Base-by-base conservation (phyloP, 1,140 invertebrate species). In the Rhynchophorus ferrugineus region DNA sequence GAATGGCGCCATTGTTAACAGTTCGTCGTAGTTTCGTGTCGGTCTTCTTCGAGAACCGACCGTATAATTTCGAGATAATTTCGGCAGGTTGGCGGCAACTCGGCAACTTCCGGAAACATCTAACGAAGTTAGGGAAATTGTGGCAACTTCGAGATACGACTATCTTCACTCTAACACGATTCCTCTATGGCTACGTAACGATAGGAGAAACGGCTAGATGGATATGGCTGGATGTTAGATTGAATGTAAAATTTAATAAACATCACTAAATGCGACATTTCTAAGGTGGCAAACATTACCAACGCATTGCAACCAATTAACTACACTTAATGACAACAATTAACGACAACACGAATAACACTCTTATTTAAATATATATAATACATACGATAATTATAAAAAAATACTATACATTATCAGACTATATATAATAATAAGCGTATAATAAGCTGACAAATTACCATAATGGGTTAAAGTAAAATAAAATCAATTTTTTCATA, bases 81-180 rank as follows among this genome's bases (percentile, higher is more conserved):
- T 47, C 38, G 45, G 45, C 45, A 47, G 35, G 34, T 47, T 38
- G 18, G 34, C 22, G 35, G 45, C 33, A 47, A 47, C 45, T 47
- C 33, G 8, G 19, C 47, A 49, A 49, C 47, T 49, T 49, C 47
- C 47, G 22, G 47, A 42, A 42, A 49, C 47, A 24, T 49, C 47
- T 49, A 49, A 42, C 22, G 47, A 49, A 41, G 37, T 49, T 49
- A 49, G 38, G 46, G 37, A 49, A 49, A 49, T 49, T 49, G 47
- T 33, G 19, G 37, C 47, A 49, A 49, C 47, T 49, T 42, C 21
- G 38, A 14, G 29, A 41, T 17, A 17, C 21, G 47, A 18, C 13
- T 49, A 49, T 49, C 47, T 22, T 42, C n/a, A 13, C 47, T 11
- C 21, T 49, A 49, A 49, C 42, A n/a, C 39, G 47, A 49, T 49